These are phyloP conservation scores for Autographa gamma DNA, from an alignment of 2,888 invertebrate genomes.

Conservation along the genomic window DNA sequence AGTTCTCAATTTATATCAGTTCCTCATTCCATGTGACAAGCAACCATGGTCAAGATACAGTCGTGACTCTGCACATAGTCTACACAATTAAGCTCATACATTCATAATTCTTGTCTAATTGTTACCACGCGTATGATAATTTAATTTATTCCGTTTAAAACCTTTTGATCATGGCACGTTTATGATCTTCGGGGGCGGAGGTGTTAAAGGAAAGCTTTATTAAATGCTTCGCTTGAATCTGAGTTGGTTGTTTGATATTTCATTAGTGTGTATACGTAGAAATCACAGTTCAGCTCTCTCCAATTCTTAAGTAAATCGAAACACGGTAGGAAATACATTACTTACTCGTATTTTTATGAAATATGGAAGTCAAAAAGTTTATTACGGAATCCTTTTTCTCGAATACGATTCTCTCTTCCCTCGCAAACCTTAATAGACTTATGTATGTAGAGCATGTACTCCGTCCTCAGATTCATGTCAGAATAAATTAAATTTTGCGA, in stretches of 20 bases:
- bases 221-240: background rate
- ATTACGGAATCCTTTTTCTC: too few species aligned
- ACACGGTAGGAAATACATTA: too few species aligned
- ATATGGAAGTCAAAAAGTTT: too few species aligned
- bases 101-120: slow-evolving; percentile 5
- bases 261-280: background rate
- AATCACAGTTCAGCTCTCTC: too few species aligned
- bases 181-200: background rate
- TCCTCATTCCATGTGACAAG: background rate
- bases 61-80: slow-evolving; percentile 2
- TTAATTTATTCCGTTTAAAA: background rate
- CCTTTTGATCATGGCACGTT: slow-evolving; percentile 7
- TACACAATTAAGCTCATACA: slow-evolving; percentile 8
- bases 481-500: too few species aligned
- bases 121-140: slow-evolving; percentile 5
- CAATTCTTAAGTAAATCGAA: too few species aligned
- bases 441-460: too few species aligned
- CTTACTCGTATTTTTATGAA: too few species aligned
- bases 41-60: background rate
- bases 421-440: too few species aligned
- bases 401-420: too few species aligned
- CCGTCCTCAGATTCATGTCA: too few species aligned
- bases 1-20: too few species aligned
- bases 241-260: background rate
- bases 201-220: background rate